These are phyloP conservation scores for Agrotis segetum DNA, from an alignment of 2,888 invertebrate genomes.

Conservation along the genomic window DNA sequence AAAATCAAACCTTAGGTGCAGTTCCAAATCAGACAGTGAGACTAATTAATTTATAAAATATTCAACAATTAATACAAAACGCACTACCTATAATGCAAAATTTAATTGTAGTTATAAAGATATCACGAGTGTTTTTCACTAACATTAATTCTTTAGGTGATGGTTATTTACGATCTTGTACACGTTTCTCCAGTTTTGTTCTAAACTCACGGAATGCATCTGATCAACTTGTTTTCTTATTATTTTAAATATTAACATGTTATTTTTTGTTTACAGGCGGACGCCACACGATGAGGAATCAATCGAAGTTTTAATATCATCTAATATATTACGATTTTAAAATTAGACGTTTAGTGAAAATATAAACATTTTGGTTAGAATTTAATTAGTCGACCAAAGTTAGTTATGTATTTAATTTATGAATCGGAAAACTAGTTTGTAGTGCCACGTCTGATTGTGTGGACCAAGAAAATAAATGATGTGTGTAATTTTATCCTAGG, in stretches of 20 bases:
- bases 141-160: slow-evolving; percentile 48
- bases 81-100: slow-evolving; percentile 53
- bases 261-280: slow-evolving; percentile 69
- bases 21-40: slow-evolving; percentile 35
- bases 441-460: slow-evolving; percentile 50
- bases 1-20: slow-evolving; percentile 70
- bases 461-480: slow-evolving; percentile 39
- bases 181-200: slow-evolving; percentile 1
- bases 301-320: slow-evolving; percentile 44
- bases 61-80: slow-evolving; percentile 5
- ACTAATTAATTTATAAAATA: slow-evolving; percentile 28
- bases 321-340: slow-evolving; percentile 32
- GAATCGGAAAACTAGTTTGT: slow-evolving; percentile 41
- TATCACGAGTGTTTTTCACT: slow-evolving; percentile 44
- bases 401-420: slow-evolving; percentile 72
- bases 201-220: background rate
- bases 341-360: slow-evolving; percentile 60
- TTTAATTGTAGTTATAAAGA: slow-evolving; percentile 35
- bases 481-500: slow-evolving; percentile 45
- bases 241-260: background rate
- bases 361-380: slow-evolving; percentile 65
- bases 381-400: slow-evolving; percentile 79
- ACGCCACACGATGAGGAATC: slow-evolving; percentile 72
- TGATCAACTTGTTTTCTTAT: background rate
- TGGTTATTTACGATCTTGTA: slow-evolving; percentile 29